These are phyloP conservation scores for Cyclophora albipunctata DNA, from an alignment of 2,888 invertebrate genomes.

Conservation along the genomic window DNA sequence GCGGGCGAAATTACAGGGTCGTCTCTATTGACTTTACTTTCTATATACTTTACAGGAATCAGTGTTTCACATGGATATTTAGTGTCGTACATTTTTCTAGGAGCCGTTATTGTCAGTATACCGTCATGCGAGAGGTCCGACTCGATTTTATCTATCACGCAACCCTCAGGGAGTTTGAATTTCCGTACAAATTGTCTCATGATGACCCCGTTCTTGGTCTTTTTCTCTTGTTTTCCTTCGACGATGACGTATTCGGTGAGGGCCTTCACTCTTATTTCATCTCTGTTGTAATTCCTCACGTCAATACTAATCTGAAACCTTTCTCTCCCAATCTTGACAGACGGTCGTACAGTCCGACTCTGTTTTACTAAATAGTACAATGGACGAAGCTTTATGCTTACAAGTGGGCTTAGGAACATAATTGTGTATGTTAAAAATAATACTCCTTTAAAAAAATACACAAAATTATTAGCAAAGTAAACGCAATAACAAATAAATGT, in stretches of 20 bases:
- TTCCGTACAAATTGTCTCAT: constrained; percentile 48
- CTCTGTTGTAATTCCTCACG: constrained; percentile 42
- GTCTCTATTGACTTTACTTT: background rate
- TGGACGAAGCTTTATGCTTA: constrained; percentile 20
- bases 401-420: constrained; percentile 20
- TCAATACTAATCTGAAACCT: constrained; percentile 51
- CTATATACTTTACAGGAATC: background rate
- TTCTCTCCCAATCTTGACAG: constrained; percentile 43
- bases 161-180: constrained; percentile 53
- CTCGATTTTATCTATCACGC: constrained; percentile 35
- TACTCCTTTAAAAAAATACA: too few species aligned
- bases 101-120: constrained; percentile 44
- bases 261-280: constrained; percentile 55
- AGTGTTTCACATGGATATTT: background rate
- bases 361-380: constrained; percentile 26
- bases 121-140: constrained; percentile 44
- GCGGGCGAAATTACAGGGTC: too few species aligned
- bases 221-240: constrained; percentile 58
- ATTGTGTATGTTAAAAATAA: too few species aligned
- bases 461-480: too few species aligned
- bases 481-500: too few species aligned
- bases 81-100: constrained; percentile 28
- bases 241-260: constrained; percentile 47
- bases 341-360: constrained; percentile 34
- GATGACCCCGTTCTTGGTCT: constrained; percentile 37